Evolutionary conservation across 2,888 invertebrate species (phyloP), one percentile per base, ranked within the genome.

Genomic region (Drosophila mimica): DNA sequence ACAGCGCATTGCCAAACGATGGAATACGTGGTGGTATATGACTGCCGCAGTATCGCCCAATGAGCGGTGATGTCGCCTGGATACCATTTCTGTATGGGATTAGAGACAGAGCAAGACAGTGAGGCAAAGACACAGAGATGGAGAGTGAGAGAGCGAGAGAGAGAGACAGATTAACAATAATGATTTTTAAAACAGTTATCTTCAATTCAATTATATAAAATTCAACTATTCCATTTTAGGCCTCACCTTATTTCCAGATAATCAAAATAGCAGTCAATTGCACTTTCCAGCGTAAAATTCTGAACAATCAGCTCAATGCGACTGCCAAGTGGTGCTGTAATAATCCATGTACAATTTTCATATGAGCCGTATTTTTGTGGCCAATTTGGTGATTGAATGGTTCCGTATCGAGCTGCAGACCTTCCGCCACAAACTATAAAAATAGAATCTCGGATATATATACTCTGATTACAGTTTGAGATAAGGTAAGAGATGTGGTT

Each of bases 41-140:
- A 1, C 76, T 93, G 0, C 97, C 97, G 91, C 98, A 99, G 91
- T 94, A 98, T 91, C 94, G 95, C 0, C 97, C 97, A 64, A 98
- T 94, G 52, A 98, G 91, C 0, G 99, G 98, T 0, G 98, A 96
- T 6, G 94, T 94, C 4, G 92, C 90, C 57, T 94, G 94, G 6
- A 95, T 95, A 17, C 98, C 99, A 93, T 98, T 98, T 91, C 98
- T 76, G n/a, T 8, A 9, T 3, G 31, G 15, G 11, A 13, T 15
- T 5, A 15, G 31, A 5, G 2, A n/a, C 2, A 28, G 20, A 34
- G 6, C 8, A 20, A 30, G 15, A 8, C 4, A 15, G 25, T 25
- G 0, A 25, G 25, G 3, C 25, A 25, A 25, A 1, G 20, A 8
- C 4, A 15, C 15, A 15, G 46, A 46, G 20, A 15, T 2, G 15